Conservation (phyloP, 2,113 vertebrate genomes). For the Phalacrocorax carbo region DNA sequence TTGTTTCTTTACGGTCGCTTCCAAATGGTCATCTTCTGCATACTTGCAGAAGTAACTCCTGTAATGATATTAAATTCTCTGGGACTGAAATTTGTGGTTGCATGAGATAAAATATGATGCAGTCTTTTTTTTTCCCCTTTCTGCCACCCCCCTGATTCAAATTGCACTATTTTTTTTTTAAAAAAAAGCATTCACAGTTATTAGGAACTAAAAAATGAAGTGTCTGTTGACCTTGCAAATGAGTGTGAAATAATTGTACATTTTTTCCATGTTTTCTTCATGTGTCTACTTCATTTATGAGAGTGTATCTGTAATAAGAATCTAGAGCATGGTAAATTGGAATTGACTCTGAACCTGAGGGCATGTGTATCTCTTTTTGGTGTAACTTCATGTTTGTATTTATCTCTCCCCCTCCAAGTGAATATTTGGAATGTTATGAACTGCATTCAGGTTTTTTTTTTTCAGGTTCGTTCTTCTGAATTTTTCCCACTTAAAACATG, state of each 20-base stretch:
- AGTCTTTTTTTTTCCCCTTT: neutral
- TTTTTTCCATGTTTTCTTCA: neutral
- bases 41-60: neutral
- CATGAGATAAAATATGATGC: neutral
- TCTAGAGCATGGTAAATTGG: neutral
- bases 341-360: neutral
- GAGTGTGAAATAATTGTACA: neutral
- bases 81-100: neutral
- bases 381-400: neutral
- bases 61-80: neutral
- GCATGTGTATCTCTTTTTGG: neutral
- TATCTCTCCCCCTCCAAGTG: neutral
- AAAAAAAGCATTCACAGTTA: neutral
- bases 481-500: neutral
- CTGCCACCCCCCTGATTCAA: rapidly evolving
- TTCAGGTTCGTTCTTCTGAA: neutral
- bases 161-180: neutral
- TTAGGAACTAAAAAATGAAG: neutral
- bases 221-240: neutral
- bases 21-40: neutral
- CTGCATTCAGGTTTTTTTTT: neutral
- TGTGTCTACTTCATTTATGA: neutral
- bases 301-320: neutral
- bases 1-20: neutral
- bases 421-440: neutral